Evolutionary conservation across 2,888 invertebrate species (phyloP), one percentile per base, ranked within the genome.

Genomic region (Zaprionus lineosus): DNA sequence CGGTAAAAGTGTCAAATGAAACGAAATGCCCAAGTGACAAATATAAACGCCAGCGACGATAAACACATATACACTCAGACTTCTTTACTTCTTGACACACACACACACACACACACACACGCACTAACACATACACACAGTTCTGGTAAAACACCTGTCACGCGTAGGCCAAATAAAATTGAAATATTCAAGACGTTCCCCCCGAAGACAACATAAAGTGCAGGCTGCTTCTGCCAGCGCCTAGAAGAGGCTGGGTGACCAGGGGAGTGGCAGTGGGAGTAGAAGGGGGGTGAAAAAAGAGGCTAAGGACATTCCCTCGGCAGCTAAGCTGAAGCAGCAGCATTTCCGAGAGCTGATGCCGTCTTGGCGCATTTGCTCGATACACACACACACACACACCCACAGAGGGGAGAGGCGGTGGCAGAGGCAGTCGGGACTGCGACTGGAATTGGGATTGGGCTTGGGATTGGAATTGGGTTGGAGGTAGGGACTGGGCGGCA

Each of bases 141-240:
- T 7, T 33, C 60, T 64, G 51, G 41, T 59, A 56, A 40, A 19
- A 51, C 55, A 51, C 61, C 67, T 83, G 76, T 66, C 82, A 81
- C 82, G 82, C 76, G 69, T 81, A 75, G 81, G 81, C 81, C 72
- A 76, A 83, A 83, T 75, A 73, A 81, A 81, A 84, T 84, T 76
- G 69, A 77, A 84, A 76, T 81, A 81, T 84, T 73, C 66, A 79
- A 59, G 72, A 55, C 48, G 72, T 39, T n/a, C n/a, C n/a, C 31
- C 34, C 16, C 52, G 43, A 40, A 47, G 47, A 39, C 44, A 53
- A 29, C 46, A 44, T 24, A 41, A 71, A 44, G 65, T 69, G 68
- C 19, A 28, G 46, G 46, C 41, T 59, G 44, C 26, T 51, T 15
- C 48, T 34, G 15, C n/a, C n/a, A n/a, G n/a, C n/a, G n/a, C n/a